Evolutionary conservation across 2,888 invertebrate species (phyloP).

Genomic region (Drosophila mettleri): DNA sequence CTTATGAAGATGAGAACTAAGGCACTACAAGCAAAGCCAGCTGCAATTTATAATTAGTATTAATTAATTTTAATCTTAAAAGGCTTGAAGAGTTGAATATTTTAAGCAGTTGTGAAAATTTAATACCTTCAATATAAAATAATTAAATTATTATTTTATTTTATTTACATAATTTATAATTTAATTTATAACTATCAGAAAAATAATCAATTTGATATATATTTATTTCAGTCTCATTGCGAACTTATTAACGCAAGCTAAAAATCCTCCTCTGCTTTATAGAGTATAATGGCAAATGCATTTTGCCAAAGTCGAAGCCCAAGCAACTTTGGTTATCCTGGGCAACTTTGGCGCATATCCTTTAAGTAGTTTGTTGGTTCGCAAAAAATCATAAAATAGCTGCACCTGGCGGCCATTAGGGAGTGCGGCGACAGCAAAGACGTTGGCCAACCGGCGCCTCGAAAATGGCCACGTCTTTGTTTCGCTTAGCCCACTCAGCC

Average conservation of each 20-base stretch:
- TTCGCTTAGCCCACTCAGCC: conserved; percentile 56
- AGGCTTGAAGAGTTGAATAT: too few species aligned
- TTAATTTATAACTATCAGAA: too few species aligned
- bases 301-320: conserved; percentile 40
- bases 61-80: not conserved
- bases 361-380: conserved; percentile 78
- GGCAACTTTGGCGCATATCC: conserved; percentile 50
- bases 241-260: not conserved
- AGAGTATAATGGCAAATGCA: conserved; percentile 45
- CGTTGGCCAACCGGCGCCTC: conserved; percentile 50
- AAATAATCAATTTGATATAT: too few species aligned
- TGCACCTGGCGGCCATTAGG: conserved; percentile 78
- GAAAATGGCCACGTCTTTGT: conserved; percentile 62
- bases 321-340: conserved; percentile 37
- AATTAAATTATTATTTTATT: too few species aligned
- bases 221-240: too few species aligned
- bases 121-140: too few species aligned
- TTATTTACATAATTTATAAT: too few species aligned
- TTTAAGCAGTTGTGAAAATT: too few species aligned
- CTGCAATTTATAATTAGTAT: not conserved
- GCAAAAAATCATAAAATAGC: conserved; percentile 73
- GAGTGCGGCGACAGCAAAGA: conserved; percentile 54
- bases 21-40: too few species aligned
- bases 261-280: not conserved
- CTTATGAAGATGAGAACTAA: conserved; percentile 17